These are phyloP conservation scores for Potamarius usumacintae DNA, from an alignment of 2,113 vertebrate species.

Conservation along the genomic window DNA sequence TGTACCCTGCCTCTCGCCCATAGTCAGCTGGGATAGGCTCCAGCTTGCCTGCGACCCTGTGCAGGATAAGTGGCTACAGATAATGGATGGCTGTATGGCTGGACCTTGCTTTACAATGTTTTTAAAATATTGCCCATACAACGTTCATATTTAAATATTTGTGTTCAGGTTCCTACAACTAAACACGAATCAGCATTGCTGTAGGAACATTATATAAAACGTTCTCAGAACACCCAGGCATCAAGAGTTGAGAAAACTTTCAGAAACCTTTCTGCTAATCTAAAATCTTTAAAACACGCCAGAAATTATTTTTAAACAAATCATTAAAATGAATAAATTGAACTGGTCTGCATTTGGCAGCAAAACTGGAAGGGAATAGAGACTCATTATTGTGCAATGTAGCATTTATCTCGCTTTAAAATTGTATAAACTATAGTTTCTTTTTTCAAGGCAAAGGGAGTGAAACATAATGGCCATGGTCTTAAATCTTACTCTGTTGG, in stretches of 20 bases:
- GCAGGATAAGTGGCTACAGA: too few species aligned
- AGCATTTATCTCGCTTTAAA: constrained; percentile 19
- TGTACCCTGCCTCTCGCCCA: too few species aligned
- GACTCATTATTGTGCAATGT: neutral
- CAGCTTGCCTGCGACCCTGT: too few species aligned
- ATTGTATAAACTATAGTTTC: neutral
- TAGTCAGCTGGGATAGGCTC: too few species aligned
- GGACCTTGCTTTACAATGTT: neutral
- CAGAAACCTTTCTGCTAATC: neutral
- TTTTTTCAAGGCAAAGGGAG: constrained; percentile 1
- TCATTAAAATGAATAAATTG: neutral
- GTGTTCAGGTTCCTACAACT: neutral
- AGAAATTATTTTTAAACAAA: neutral
- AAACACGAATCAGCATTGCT: neutral
- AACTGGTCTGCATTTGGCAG: neutral
- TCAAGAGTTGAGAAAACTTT: neutral
- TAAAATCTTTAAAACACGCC: neutral
- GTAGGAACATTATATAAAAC: neutral
- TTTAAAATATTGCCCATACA: neutral
- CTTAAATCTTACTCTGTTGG: constrained; percentile 34
- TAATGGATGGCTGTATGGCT: too few species aligned
- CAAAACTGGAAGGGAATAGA: neutral
- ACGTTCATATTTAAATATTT: neutral
- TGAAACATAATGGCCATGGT: constrained; percentile 5
- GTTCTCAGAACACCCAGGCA: neutral